Evolutionary conservation across 2,888 invertebrate species (phyloP).

Genomic region (Odontocolon sp.): DNA sequence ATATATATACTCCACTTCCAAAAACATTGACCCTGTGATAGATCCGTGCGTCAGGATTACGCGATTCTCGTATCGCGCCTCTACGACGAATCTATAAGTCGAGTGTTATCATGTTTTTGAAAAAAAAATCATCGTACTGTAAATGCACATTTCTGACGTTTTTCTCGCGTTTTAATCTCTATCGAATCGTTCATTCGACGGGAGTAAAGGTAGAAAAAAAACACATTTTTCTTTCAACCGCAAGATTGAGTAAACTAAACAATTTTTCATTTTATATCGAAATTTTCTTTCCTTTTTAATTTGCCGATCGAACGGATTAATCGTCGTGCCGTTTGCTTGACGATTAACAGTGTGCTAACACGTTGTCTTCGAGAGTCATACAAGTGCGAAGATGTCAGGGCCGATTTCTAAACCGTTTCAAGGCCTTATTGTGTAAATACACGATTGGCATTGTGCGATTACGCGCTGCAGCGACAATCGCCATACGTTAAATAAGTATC

Average conservation of each 20-base stretch:
- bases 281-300: no score
- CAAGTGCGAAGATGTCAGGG: constrained; percentile 65
- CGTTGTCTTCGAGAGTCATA: not conserved
- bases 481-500: not conserved
- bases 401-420: constrained; percentile 68
- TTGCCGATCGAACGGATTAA: no score
- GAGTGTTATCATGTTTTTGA: no score
- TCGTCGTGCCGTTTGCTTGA: constrained; percentile 3
- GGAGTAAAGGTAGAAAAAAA: no score
- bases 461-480: not conserved
- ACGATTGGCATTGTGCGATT: constrained; percentile 59
- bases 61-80: constrained; percentile 9
- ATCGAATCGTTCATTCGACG: no score
- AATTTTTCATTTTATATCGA: no score
- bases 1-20: no score
- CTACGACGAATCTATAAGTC: not conserved
- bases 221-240: no score
- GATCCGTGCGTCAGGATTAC: constrained; percentile 34
- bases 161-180: no score
- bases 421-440: constrained; percentile 67
- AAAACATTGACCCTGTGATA: constrained; percentile 67
- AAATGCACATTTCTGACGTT: no score
- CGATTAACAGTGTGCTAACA: not conserved
- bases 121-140: no score
- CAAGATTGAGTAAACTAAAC: no score